Base-by-base conservation (phyloP, 2,113 vertebrate genomes). In the Hymenochirus boettgeri region DNA sequence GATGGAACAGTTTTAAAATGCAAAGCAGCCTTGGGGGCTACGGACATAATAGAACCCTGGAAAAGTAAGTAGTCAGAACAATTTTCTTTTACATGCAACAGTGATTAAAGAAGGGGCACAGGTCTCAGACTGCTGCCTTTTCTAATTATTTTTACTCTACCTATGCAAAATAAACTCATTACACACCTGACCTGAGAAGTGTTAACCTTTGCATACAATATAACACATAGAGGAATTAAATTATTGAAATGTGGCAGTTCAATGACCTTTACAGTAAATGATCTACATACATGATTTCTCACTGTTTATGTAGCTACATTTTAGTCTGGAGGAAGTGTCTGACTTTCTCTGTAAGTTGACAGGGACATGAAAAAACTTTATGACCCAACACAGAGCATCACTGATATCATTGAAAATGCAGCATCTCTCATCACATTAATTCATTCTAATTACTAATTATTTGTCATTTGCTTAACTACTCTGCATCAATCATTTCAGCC, bases 51-150 rank as follows among this genome's bases (percentile, higher is more conserved):
- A 58, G 64, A 48, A 66, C 54, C 31, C 26, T 66, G 64, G 64
- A 55, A 66, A 58, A 35, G 64, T 52, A 66, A 66, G 64, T 66
- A 66, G 39, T 58, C 46, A 58, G 31, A 66, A 31, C 29, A 51
- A 66, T 66, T 58, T 66, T 57, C 64, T 58, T 66, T 66, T 66
- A 51, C 64, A 66, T 66, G 64, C 64, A 66, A 58, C 45, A 66
- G 31, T 66, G 64, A 66, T 66, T 66, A 66, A 58, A 66, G 45
- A 58, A 56, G 29, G 45, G 55, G 46, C 54, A 57, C 39, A 15
- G 54, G 54, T 65, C 54, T 65, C 63, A 50, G 54, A 50, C 55
- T 58, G 29, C 29, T 66, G 64, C 45, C 39, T 58, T 48, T 58
- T 66, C 45, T 66, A 66, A 66, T 66, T 66, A 66, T 58, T 58